Percentiles rank a stretch among this genome's conserved stretches.
These are phyloP conservation scores for Syrrhaptes paradoxus DNA, from an alignment of 2,113 vertebrate species.

Conservation along the genomic window DNA sequence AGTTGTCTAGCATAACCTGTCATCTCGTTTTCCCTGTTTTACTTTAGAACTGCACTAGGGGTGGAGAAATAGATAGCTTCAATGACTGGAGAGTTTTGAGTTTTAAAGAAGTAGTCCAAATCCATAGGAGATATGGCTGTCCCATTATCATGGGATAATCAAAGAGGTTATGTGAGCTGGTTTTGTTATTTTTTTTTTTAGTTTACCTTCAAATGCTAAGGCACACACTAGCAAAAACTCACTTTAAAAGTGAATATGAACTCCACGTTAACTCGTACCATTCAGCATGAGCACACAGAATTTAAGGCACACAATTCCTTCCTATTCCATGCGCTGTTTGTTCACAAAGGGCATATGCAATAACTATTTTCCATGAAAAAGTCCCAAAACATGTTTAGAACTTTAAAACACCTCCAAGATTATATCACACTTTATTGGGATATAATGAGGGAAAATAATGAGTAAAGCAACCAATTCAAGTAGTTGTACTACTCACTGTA, in stretches of 20 bases:
- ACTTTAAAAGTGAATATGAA: neutral
- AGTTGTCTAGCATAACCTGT: neutral
- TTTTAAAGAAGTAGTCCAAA: neutral
- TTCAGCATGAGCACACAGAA: neutral
- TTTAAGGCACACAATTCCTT: neutral
- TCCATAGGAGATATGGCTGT: neutral
- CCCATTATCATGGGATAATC: neutral
- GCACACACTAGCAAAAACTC: neutral
- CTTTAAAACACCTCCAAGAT: neutral
- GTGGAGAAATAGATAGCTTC: neutral
- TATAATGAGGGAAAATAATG: neutral
- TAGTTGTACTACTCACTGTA: neutral
- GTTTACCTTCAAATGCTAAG: neutral
- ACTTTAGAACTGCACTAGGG: neutral
- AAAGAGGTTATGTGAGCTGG: neutral
- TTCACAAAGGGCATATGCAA: neutral
- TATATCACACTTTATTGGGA: neutral
- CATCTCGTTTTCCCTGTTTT: neutral
- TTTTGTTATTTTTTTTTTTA: neutral
- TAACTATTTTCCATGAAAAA: neutral
- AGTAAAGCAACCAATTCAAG: neutral
- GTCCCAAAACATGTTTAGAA: neutral
- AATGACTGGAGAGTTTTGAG: neutral
- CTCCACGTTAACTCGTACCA: neutral
- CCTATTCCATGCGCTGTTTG: neutral